Conservation (phyloP, 2,888 invertebrate species). For the Pegoplata infirma region DNA sequence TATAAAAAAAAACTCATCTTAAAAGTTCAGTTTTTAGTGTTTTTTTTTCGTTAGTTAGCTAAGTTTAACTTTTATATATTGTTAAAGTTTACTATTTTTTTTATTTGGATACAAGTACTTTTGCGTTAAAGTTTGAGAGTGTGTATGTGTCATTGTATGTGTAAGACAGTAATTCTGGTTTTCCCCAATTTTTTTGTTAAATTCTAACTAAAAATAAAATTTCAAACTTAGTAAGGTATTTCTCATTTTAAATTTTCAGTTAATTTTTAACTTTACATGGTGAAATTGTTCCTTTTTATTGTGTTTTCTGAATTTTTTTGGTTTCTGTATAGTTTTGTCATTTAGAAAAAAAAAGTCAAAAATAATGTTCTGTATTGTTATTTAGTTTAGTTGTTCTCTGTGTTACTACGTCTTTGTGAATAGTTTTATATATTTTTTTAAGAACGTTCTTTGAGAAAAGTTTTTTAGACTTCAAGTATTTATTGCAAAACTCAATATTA, state of each 20-base stretch:
- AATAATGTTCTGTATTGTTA: background rate
- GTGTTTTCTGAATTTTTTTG: slow-evolving; percentile 47
- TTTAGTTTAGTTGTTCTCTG: background rate
- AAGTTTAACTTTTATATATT: slow-evolving; percentile 28
- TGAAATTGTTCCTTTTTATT: background rate
- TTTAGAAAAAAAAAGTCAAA: slow-evolving; percentile 12
- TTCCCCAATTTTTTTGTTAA: too few species aligned
- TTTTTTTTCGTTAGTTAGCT: slow-evolving; percentile 46
- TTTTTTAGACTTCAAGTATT: too few species aligned
- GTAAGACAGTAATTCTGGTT: too few species aligned
- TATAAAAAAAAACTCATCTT: slow-evolving; percentile 56
- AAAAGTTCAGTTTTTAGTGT: slow-evolving; percentile 52
- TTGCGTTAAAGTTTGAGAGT: background rate
- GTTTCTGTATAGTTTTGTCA: slow-evolving; percentile 46
- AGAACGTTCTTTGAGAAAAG: too few species aligned
- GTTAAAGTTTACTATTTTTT: slow-evolving; percentile 24
- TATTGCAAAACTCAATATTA: slow-evolving; percentile 31
- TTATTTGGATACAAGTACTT: background rate
- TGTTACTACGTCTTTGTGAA: background rate
- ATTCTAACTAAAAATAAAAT: too few species aligned
- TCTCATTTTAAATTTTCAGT: slow-evolving; percentile 3
- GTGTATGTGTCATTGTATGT: background rate
- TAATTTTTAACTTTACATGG: background rate
- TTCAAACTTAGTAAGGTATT: background rate
- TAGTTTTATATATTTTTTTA: too few species aligned